These are phyloP conservation scores for Phylloscopus whistleri DNA, from an alignment of 2,113 vertebrate genomes.

Conservation along the genomic window DNA sequence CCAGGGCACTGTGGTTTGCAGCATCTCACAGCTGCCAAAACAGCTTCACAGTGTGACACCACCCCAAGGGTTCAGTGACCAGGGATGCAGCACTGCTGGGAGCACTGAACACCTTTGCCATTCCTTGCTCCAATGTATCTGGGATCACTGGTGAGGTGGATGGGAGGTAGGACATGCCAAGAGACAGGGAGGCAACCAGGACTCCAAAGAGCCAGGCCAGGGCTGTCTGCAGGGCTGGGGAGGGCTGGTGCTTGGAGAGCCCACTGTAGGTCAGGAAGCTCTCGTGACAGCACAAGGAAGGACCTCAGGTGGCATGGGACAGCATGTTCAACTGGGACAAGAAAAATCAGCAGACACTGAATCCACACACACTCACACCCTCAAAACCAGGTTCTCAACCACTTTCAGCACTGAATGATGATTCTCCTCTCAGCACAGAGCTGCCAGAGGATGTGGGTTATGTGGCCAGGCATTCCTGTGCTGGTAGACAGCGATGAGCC, in stretches of 20 bases:
- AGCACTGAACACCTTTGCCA: background rate
- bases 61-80: background rate
- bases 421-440: background rate
- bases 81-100: background rate
- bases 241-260: background rate
- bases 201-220: background rate
- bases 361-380: background rate
- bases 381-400: background rate
- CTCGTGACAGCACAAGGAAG: rapidly evolving
- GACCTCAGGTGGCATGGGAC: rapidly evolving
- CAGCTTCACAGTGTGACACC: background rate
- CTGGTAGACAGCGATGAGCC: background rate
- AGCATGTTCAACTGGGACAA: background rate
- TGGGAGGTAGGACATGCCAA: background rate
- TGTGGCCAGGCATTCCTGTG: background rate
- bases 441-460: slow-evolving; percentile 16
- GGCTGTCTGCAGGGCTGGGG: background rate
- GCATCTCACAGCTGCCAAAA: background rate
- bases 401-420: background rate
- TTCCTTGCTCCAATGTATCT: rapidly evolving
- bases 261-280: background rate
- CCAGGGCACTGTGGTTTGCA: background rate
- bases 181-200: background rate
- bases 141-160: background rate
- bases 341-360: background rate